Evolutionary conservation across 2,888 invertebrate genomes (phyloP).

Genomic region (Drosophila seclusa): DNA sequence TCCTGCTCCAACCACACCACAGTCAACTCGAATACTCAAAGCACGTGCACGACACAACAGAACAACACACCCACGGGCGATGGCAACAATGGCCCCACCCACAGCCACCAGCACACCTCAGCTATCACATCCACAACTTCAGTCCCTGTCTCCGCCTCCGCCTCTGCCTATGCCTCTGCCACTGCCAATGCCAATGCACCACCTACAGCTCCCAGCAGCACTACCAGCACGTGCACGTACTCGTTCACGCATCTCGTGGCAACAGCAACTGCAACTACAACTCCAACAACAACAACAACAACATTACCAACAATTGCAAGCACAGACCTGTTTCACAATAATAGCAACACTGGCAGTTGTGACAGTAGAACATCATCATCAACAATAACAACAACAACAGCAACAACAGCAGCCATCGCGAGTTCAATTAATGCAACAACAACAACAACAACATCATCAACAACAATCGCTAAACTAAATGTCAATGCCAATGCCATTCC

Average conservation of each 20-base stretch:
- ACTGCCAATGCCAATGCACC: conserved; percentile 50
- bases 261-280: conserved; percentile 38
- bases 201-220: conserved; percentile 53
- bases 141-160: conserved; percentile 30
- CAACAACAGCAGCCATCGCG: conserved; percentile 37
- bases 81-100: conserved; percentile 34
- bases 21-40: conserved; percentile 58
- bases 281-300: conserved; percentile 35
- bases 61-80: conserved; percentile 42
- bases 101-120: conserved; percentile 5
- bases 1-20: conserved; percentile 48
- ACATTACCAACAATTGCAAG: conserved; percentile 42
- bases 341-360: conserved; percentile 44
- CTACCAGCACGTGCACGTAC: conserved; percentile 72
- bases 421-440: conserved; percentile 28
- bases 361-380: conserved; percentile 26
- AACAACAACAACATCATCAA: conserved; percentile 40
- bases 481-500: conserved; percentile 82
- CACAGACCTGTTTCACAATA: conserved; percentile 54
- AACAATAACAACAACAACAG: conserved; percentile 42
- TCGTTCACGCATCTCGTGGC: conserved; percentile 65
- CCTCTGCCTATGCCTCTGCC: conserved; percentile 21
- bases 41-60: conserved; percentile 72
- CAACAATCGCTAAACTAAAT: conserved; percentile 69
- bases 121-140: conserved; percentile 28